phyloP scores from a whole-genome alignment of 1,140 invertebrate species.

The Paramacrobiotus metropolitanus region DNA sequence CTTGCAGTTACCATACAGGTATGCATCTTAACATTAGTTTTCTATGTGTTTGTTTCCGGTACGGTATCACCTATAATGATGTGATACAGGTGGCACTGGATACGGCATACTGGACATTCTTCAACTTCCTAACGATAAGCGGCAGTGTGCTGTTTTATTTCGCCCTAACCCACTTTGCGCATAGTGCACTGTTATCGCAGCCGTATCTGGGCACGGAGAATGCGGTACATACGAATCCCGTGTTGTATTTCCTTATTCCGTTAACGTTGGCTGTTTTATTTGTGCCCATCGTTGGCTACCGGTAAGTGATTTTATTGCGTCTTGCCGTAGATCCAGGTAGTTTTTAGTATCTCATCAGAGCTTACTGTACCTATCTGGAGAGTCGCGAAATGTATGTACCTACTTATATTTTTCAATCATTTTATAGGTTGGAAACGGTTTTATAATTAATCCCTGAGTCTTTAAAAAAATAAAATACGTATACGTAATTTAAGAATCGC shows the following conservation, averaged over 20 bases:
- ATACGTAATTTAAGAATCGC: no score
- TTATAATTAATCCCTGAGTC: no score
- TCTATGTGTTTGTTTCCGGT: neutral
- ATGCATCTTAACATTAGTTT: no score
- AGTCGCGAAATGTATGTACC: no score
- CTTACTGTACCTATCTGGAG: no score
- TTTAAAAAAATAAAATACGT: no score
- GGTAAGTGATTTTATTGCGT: no score
- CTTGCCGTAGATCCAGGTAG: no score
- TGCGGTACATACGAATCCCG: slow-evolving; percentile 26
- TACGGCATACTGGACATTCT: slow-evolving; percentile 90
- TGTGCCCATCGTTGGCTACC: slow-evolving; percentile 74
- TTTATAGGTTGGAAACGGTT: no score
- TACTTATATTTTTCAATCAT: no score
- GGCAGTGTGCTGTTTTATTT: slow-evolving; percentile 88
- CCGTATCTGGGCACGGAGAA: slow-evolving; percentile 11
- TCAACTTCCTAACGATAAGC: slow-evolving; percentile 94
- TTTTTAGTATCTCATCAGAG: no score
- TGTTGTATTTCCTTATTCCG: slow-evolving; percentile 80
- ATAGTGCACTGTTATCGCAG: slow-evolving; percentile 24
- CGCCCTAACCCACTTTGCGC: slow-evolving; percentile 33
- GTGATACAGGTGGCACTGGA: slow-evolving; percentile 63
- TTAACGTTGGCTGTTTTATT: slow-evolving; percentile 62
- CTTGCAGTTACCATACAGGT: slow-evolving; percentile 82
- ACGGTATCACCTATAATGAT: slow-evolving; percentile 4